Base-by-base conservation (phyloP, 2,797 vertebrate species). In the Silurus aristotelis region DNA sequence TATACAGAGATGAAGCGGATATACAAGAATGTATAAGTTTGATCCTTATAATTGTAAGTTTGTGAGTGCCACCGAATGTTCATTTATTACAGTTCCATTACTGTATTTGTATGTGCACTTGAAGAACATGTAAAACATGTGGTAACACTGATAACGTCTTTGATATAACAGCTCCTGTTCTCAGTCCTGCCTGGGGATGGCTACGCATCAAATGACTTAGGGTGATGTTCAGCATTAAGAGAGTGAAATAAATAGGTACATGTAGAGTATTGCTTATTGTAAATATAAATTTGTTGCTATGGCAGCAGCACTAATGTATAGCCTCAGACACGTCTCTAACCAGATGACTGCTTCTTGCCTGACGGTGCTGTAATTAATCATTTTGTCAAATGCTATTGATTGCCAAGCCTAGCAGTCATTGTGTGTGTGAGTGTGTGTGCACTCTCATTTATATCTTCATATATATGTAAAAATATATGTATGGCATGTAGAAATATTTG, bases 361-460 rank as follows among this genome's bases (percentile, higher is more conserved):
- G 73, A 87, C 76, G 67, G 81, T 66, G 80, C 85, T 83, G 86
- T 88, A 88, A 90, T 90, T 89, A 90, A 89, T 90, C 87, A 89
- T 89, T 86, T 86, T 80, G 84, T 81, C 86, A 86, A 87, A 86
- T 86, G 85, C 85, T 83, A 75, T 85, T 75, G 82, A 88, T 85
- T 87, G 72, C 77, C 82, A 46, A 70, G 72, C 22, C 85, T 56
- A 64, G 72, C 22, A 13, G 71, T 38, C 80, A 82, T 84, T 84
- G 84, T 84, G 87, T 80, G 83, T 55, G 43, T 13, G 38, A n/a
- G 71, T 19, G 14, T 64, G 22, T 48, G 79, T 78, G 89, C 88
- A 19, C 87, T 72, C 31, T 71, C 82, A 72, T 67, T 85, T 27
- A 73, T 78, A 80, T 87, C 7, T 83, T 22, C 58, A 8, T 13